Conservation (phyloP, 2,888 invertebrate genomes). For the Scaptodrosophila latifasciaeformis region DNA sequence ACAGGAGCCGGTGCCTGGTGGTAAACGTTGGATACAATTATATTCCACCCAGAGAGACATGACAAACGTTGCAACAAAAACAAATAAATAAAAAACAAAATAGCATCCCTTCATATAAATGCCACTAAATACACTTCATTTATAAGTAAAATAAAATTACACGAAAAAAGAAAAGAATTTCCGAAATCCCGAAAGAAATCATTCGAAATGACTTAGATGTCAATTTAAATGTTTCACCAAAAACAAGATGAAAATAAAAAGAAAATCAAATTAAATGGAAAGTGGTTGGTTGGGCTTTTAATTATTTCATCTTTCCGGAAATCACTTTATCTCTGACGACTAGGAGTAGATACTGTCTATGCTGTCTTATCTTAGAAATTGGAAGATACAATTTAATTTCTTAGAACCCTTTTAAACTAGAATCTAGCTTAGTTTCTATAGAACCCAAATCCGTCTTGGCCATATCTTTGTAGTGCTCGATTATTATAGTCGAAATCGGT, state of each 20-base stretch:
- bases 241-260: slow-evolving; percentile 29
- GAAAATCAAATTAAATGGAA: slow-evolving; percentile 55
- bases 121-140: slow-evolving; percentile 57
- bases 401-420: no score
- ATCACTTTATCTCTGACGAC: no score
- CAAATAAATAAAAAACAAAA: slow-evolving; percentile 4
- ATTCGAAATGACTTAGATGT: slow-evolving; percentile 60
- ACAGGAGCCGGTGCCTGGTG: slow-evolving; percentile 53
- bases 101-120: slow-evolving; percentile 36
- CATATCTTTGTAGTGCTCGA: no score
- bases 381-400: no score
- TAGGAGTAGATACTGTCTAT: no score
- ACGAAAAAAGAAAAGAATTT: slow-evolving; percentile 26
- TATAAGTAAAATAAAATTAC: slow-evolving; percentile 28
- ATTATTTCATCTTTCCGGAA: no score
- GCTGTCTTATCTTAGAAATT: no score
- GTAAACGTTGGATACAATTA: slow-evolving; percentile 31
- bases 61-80: slow-evolving; percentile 40
- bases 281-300: no score
- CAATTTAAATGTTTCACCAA: slow-evolving; percentile 62
- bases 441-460: no score
- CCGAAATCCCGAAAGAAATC: slow-evolving; percentile 37
- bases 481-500: no score
- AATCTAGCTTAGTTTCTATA: no score
- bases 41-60: slow-evolving; percentile 37